Percentiles rank a stretch among this genome's conserved stretches.
Conservation (phyloP, 2,113 vertebrate genomes). For the Ictidomys tridecemlineatus region DNA sequence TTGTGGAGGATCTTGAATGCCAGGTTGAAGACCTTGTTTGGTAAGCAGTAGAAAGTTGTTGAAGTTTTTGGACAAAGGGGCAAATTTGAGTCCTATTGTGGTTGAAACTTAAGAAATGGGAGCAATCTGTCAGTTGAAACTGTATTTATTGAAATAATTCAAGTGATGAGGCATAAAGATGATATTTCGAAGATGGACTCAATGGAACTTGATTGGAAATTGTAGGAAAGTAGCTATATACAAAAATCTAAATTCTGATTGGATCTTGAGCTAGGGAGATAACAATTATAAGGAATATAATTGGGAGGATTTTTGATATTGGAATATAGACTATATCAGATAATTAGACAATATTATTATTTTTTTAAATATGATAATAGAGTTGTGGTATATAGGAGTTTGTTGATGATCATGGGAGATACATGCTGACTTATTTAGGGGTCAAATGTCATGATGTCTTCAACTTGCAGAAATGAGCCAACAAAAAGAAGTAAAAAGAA, state of each 20-base stretch:
- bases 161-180: neutral
- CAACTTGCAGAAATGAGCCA: neutral
- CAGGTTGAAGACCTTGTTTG: neutral
- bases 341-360: neutral
- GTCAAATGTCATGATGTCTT: constrained; percentile 41
- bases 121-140: neutral
- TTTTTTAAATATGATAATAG: constrained; percentile 23
- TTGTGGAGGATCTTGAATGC: neutral
- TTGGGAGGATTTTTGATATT: neutral
- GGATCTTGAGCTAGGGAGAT: neutral
- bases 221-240: neutral
- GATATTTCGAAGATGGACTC: neutral
- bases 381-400: neutral
- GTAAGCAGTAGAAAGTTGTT: neutral
- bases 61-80: neutral
- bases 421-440: neutral
- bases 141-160: constrained; percentile 11
- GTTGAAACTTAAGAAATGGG: neutral
- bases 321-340: neutral
- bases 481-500: neutral
- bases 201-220: neutral
- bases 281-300: neutral
- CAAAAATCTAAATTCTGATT: constrained; percentile 15
- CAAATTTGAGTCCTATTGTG: neutral
- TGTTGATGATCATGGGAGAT: neutral